Base-by-base conservation (phyloP, 1,140 invertebrate species). In the Tribolium madens region DNA sequence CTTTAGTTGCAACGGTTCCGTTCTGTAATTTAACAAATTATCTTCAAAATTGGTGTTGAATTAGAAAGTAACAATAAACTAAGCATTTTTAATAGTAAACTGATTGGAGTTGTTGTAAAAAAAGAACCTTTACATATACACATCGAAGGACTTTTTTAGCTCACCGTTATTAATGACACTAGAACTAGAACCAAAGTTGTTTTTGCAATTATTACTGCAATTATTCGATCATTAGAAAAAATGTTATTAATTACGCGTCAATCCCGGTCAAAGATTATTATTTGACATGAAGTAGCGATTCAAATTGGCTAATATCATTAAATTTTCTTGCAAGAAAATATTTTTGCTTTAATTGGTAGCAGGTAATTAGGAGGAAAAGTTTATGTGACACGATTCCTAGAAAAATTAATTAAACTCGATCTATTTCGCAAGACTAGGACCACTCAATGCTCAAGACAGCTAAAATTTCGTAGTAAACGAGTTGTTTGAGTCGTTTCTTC, bases 131-230 rank as follows among this genome's bases (percentile, higher is more conserved):
- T 31, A 31, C 53, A 7, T 9, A 60, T 7, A 64, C 26, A 18
- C 9, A 64, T 12, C 26, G 57, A 64, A 64, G 57, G 57, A 64
- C 57, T 14, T 64, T 64, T 64, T 14, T 10, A 64, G 52, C 14
- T n/a, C 57, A 33, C 14, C 21, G 12, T 64, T 64, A 64, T 64
- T 64, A 64, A 33, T 64, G 57, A 31, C 57, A 18, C 15, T 18
- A 10, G 18, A 57, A 64, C 57, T 64, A 64, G 57, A 64, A 64
- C 31, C 52, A n/a, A 26, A 26, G 52, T 26, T 21, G 57, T 64
- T 64, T 64, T 64, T 64, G 57, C 57, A 64, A 33, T 64, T 64
- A 64, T 64, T 64, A 13, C 31, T 64, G 57, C 57, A 64, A 33
- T 64, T 64, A 64, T 64, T 14, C 57, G 57, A n/a, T n/a, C 10